Evolutionary conservation across 2,888 invertebrate genomes (phyloP).

Genomic region (Lithophane leautieri): DNA sequence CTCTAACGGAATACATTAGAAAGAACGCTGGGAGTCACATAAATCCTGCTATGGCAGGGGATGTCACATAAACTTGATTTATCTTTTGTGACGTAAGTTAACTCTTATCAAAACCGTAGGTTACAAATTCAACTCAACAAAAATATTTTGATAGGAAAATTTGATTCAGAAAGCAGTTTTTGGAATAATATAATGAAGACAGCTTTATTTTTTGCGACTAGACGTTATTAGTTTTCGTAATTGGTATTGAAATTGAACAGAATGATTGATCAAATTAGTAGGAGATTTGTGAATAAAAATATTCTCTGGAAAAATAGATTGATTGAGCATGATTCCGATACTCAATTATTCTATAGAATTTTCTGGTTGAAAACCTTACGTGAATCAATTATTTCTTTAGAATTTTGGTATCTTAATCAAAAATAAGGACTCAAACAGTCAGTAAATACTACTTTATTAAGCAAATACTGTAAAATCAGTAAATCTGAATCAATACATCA

Average conservation of each 20-base stretch:
- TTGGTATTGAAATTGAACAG: background rate
- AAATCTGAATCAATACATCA: background rate
- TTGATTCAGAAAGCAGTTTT: constrained; percentile 29
- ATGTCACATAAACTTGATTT: constrained; percentile 90
- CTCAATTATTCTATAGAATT: background rate
- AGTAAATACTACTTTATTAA: too few species aligned
- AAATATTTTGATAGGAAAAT: constrained; percentile 62
- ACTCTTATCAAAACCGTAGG: constrained; percentile 84
- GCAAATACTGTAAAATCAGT: background rate
- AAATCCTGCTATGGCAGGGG: constrained; percentile 85
- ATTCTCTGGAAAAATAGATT: background rate
- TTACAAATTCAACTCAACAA: constrained; percentile 74
- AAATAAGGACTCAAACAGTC: background rate
- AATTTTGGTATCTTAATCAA: too few species aligned
- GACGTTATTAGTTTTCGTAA: background rate
- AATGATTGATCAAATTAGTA: background rate
- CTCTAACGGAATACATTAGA: constrained; percentile 81
- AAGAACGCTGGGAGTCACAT: constrained; percentile 79
- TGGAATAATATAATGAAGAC: constrained; percentile 2
- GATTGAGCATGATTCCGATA: background rate
- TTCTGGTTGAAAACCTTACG: background rate
- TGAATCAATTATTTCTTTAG: too few species aligned
- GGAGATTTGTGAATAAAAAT: background rate
- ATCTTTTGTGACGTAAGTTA: constrained; percentile 85
- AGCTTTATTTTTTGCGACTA: constrained; percentile 1